phyloP scores from a whole-genome alignment of 2,888 invertebrate genomes.

The Pachliopta kotzebuea region DNA sequence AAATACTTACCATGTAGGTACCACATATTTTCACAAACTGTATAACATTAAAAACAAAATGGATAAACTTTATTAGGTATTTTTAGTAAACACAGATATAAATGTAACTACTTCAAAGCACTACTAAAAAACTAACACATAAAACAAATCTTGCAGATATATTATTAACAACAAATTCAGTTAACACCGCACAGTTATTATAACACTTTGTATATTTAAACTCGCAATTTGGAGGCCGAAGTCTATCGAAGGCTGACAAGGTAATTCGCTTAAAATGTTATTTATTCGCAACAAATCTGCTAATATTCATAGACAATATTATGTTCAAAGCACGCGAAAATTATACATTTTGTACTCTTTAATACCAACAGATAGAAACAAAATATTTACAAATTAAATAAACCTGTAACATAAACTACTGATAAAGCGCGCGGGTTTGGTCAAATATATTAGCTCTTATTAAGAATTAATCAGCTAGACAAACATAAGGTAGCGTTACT shows the following conservation, averaged over 20 bases:
- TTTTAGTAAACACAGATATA: no score
- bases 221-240: conserved; percentile 33
- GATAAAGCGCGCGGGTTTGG: no score
- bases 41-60: no score
- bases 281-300: conserved; percentile 29
- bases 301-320: background rate
- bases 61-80: no score
- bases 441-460: no score
- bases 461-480: background rate
- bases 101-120: background rate
- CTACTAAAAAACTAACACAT: background rate
- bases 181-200: conserved; percentile 20
- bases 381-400: no score
- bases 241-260: conserved; percentile 45
- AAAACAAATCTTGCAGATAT: background rate
- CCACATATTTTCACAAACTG: no score
- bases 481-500: background rate
- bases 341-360: no score
- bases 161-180: conserved; percentile 22
- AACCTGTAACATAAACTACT: no score
- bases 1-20: no score
- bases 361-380: no score
- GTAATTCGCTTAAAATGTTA: conserved; percentile 48
- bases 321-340: background rate
- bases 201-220: conserved; percentile 33